Base-by-base conservation (phyloP, 35 echinoderm and acorn worm species). In the Patiria miniata region DNA sequence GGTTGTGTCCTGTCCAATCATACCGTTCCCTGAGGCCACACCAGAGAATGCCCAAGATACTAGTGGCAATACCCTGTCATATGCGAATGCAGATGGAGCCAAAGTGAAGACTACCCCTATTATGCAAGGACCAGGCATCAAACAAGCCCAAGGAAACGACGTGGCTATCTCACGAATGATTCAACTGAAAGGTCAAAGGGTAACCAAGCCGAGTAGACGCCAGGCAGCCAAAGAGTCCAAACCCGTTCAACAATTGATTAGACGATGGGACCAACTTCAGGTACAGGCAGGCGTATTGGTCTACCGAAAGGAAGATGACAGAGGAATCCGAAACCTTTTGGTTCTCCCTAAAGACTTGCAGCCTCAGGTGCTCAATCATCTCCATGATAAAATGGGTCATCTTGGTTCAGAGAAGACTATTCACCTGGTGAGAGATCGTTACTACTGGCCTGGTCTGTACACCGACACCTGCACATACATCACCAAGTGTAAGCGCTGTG, bases 311-410 rank as follows among this genome's bases (percentile, higher is more conserved):
- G 3, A 30, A 30, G 3, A 1, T 6, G 76, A 78, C 32, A 15
- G 14, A 15, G 15, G 14, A 78, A 14, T 5, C 16, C 3, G 4
- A 36, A 28, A 78, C 32, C 76, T 37, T 12, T 36, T 36, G 4
- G 61, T 69, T 37, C 32, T 78, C 15, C 76, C 76, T 2, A 33
- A 33, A 36, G 16, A 14, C 1, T 30, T 28, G 15, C 76, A 14
- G 39, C n/a, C 16, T 17, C 19, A 78, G 5, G 76, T 39, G 1
- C 76, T 78, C 16, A 33, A 39, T 30, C 9, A 30, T 1, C 33
- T 78, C 32, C 76, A 91, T 52, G 83, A 91, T 29, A 52, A 81
- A 3, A 77, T 68, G 17, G 79, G 85, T 38, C 91, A 93, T 47
- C 65, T 83, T 26, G 91, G 91, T 0, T 21, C 26, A 12, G 38